Evolutionary conservation across 2,113 vertebrate species (phyloP), one percentile per base, ranked within the genome.

Genomic region (Andinoacara biseriatus): DNA sequence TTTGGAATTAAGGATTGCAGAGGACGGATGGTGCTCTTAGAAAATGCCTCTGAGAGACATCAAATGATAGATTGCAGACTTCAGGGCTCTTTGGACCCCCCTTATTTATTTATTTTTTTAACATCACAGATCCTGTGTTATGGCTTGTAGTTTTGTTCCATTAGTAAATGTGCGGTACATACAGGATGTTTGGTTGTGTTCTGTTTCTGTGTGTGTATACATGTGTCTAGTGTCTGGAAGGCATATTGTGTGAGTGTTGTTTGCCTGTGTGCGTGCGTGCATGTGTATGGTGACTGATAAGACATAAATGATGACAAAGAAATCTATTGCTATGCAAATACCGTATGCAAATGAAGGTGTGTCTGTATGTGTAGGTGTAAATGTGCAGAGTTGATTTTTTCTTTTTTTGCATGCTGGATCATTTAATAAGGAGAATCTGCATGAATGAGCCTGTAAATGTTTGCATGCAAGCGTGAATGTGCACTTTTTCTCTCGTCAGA

Each of bases 31-130:
- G 18, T 7, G 78, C 74, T 61, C 58, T 29, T 49, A 54, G 54
- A 58, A 75, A 76, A 81, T 18, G 33, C 80, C 54, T 87, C 15
- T 18, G 40, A 79, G 81, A 86, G 74, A 84, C 80, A 33, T 89
- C 61, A 82, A 75, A 86, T 75, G 86, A 90, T 87, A 83, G 79
- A 90, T 85, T 2, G n/a, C 6, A 82, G 56, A 61, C 82, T 79
- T 78, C 22, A 4, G 40, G 85, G 78, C 60, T 86, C 49, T 83
- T 58, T 74, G 83, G 83, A 74, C 88, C 56, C 24, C 18, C 10
- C 3, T 8, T 7, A 18, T 18, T 20, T 43, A 26, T 26, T 26
- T 26, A 26, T 43, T 69, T 76, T 86, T 69, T 61, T 31, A 3
- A 75, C 38, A 78, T 79, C 29, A 74, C 33, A 80, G 33, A 86